Evolutionary conservation across 2,113 vertebrate genomes (phyloP), one percentile per base, ranked within the genome.

Genomic region (Cariama cristata): DNA sequence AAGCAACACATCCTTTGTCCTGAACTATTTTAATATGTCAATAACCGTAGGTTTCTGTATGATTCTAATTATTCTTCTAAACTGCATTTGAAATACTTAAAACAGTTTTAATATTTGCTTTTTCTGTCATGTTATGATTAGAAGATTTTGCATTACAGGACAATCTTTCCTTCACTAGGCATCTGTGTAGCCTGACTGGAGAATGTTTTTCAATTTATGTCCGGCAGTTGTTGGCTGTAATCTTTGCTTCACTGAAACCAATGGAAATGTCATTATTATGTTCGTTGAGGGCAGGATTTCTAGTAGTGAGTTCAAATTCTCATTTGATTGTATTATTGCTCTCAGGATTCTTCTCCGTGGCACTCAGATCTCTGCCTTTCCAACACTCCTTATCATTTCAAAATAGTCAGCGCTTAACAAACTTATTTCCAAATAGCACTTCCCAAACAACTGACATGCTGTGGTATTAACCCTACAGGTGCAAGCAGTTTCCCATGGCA

Each of bases 21-120:
- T 95, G 71, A 92, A 91, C 77, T 92, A 62, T 92, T 97, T 93
- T 93, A 93, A 66, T 93, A 52, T 94, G 77, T 96, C 89, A 94
- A 86, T 96, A 97, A 93, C 66, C 5, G 3, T 58, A 87, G 76
- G 20, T 96, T 95, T 97, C 63, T 91, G 14, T 86, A 59, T 83
- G 35, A 88, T 87, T 93, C 77, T 94, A 93, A 81, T 95, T 84
- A 75, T 75, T 94, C 62, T 87, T 94, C 77, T 92, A 79, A 93
- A 93, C 42, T 64, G 26, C 77, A 49, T 95, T 85, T 82, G 76
- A 97, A 91, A 94, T 80, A 72, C 91, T 85, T 81, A 44, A 84
- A 93, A 45, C 27, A 74, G 26, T 53, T 49, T 63, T 82, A 94
- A 55, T 87, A 72, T 93, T 93, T 95, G 38, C 42, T 69, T 67